Evolutionary conservation across 2,113 vertebrate genomes (phyloP), one percentile per base, ranked within the genome.

Genomic region (Lontra canadensis): DNA sequence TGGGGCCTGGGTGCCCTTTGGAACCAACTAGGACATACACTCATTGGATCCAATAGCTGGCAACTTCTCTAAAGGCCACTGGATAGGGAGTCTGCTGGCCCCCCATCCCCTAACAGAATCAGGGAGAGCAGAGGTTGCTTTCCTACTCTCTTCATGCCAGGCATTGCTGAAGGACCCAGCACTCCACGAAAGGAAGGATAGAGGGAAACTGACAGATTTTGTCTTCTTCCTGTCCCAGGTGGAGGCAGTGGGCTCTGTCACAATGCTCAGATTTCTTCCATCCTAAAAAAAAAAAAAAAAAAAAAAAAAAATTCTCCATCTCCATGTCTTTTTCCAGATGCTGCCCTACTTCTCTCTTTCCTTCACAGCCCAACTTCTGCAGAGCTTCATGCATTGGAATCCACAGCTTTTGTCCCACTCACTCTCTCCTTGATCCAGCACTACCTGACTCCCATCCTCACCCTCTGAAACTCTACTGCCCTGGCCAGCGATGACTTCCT

Each of bases 381-480:
- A 61, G 36, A 73, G 12, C 21, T 59, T 1, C 13, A 7, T 34
- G 26, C n/a, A 78, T 2, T 21, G 1, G 67, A 44, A 20, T 31
- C 79, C 20, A 73, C 52, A 36, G n/a, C 82, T 61, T 25, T 21
- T 20, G 4, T 25, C 39, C 6, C 26, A 49, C 17, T 15, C 3
- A 1, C 11, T 23, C 13, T 4, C 23, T 36, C 42, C 67, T 49
- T 7, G 71, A 49, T 4, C 18, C 31, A 1, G 42, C 47, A 3
- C 63, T 7, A 26, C 7, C 57, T 61, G 84, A 12, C 49, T 47
- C 17, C 49, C 57, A 21, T 21, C 52, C 26, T 6, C 23, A 3
- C 9, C 18, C 23, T 0, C 14, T 0, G 1, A 59, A 49, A 44
- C 6, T 5, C 1, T 3, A 14, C 25, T 73, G 5, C 9, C 10